Evolutionary conservation across 92 coral and sea anemone species (phyloP).

Genomic region (Parazoanthus darwini): DNA sequence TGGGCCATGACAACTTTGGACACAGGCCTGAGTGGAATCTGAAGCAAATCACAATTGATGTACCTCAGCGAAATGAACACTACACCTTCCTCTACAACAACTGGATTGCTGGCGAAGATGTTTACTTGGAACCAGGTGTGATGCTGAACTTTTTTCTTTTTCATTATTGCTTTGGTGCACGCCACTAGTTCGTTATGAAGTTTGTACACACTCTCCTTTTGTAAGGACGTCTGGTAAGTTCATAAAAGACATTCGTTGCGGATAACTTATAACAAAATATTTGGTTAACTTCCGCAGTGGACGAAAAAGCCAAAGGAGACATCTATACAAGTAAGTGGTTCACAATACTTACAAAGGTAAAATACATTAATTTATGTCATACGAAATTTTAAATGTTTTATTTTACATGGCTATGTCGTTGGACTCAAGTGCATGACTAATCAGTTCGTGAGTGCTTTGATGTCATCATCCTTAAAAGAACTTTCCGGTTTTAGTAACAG

Average conservation of each 20-base stretch:
- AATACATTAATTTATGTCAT: not conserved
- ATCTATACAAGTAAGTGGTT: conserved; percentile 77
- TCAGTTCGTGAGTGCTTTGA: too few relatives aligned
- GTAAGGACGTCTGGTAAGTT: too few relatives aligned
- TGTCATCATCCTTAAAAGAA: too few relatives aligned
- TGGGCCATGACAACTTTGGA: conserved; percentile 78
- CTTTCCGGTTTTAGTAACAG: too few relatives aligned
- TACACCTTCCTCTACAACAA: conserved; percentile 72
- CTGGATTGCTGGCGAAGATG: conserved; percentile 86
- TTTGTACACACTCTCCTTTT: too few relatives aligned
- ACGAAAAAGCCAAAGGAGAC: conserved; percentile 72
- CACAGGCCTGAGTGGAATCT: conserved; percentile 84
- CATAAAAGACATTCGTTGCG: too few relatives aligned
- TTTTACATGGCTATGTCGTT: not conserved
- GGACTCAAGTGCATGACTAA: too few relatives aligned
- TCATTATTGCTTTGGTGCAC: not conserved
- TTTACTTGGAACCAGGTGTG: conserved; percentile 79
- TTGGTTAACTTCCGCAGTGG: conserved; percentile 49
- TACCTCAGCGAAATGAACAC: conserved; percentile 71
- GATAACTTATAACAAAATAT: too few relatives aligned
- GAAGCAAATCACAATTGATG: conserved; percentile 72
- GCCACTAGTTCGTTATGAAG: not conserved
- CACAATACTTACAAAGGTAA: not conserved
- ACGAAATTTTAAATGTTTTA: not conserved
- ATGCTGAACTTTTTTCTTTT: not conserved